These are phyloP conservation scores for Anastrepha obliqua DNA, from an alignment of 1,140 invertebrate species.

Conservation along the genomic window DNA sequence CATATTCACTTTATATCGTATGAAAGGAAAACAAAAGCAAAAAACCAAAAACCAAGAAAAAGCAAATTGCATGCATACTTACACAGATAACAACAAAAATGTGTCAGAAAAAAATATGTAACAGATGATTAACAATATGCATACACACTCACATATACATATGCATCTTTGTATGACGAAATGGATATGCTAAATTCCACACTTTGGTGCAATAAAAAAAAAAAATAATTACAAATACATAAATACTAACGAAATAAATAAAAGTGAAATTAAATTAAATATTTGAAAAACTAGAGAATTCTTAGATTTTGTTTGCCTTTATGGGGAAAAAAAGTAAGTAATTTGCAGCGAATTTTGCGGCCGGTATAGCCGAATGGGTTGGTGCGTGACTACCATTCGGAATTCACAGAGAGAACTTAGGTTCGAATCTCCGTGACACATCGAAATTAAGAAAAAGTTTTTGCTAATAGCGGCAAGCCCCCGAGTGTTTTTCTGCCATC, in stretches of 20 bases:
- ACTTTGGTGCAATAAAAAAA: background rate
- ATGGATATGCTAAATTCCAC: background rate
- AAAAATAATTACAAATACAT: background rate
- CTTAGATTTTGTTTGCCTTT: background rate
- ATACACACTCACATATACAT: background rate
- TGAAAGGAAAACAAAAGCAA: no score
- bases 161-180: background rate
- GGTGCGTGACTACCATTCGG: no score
- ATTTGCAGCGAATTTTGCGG: background rate
- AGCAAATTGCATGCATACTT: no score
- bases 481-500: no score
- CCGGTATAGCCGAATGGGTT: background rate
- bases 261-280: background rate
- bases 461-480: no score
- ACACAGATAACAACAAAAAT: background rate
- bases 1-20: background rate
- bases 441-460: no score
- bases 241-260: background rate
- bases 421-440: no score
- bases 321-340: background rate
- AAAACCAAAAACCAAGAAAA: no score
- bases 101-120: no score
- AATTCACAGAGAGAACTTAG: no score
- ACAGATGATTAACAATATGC: background rate
- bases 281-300: background rate